Conservation (phyloP, 2,797 vertebrate species). For the Caiman crocodilus region DNA sequence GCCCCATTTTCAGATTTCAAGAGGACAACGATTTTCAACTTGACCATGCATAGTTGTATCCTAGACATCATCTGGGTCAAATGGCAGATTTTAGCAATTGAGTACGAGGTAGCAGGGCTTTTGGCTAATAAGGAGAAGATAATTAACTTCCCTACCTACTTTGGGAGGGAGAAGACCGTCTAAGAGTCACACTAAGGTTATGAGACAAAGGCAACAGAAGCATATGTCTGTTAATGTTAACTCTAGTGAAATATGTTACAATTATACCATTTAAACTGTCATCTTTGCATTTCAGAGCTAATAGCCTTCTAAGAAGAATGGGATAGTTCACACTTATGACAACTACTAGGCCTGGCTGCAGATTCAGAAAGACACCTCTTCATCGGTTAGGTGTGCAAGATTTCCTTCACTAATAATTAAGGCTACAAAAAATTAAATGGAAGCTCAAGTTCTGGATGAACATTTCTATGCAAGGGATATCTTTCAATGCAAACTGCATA, state of each 20-base stretch:
- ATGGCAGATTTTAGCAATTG: neutral
- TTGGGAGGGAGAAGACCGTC: neutral
- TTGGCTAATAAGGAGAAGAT: neutral
- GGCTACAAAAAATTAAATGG: neutral
- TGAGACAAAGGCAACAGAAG: neutral
- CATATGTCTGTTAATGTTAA: neutral
- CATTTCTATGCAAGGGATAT: too few species aligned
- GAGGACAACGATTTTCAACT: neutral
- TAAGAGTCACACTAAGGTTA: neutral
- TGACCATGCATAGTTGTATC: neutral
- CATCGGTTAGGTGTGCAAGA: rapidly evolving
- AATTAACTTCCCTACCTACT: neutral
- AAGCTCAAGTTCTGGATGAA: neutral
- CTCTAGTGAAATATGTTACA: neutral
- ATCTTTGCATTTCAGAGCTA: neutral
- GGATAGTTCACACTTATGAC: neutral
- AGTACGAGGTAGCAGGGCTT: neutral
- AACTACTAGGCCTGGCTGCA: neutral
- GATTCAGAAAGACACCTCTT: neutral
- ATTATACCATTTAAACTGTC: neutral
- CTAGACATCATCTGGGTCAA: neutral
- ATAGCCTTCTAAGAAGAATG: rapidly evolving
- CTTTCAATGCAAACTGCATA: neutral
- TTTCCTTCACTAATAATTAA: neutral
- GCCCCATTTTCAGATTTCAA: neutral